Evolutionary conservation across 2,888 invertebrate genomes (phyloP).

Genomic region (Anoncus sp.): DNA sequence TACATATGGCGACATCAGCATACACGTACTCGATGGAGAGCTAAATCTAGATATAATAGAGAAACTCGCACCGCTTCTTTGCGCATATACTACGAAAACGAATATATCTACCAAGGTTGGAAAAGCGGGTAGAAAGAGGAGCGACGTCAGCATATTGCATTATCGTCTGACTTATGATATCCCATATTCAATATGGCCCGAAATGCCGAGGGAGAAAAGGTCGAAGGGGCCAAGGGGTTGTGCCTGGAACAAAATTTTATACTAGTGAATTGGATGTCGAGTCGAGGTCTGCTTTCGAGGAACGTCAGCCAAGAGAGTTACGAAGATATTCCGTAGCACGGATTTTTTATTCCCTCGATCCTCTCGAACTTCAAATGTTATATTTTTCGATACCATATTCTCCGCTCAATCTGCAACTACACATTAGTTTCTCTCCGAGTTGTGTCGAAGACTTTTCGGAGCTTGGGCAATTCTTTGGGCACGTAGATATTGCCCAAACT

Average conservation of each 20-base stretch:
- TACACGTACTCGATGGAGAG: conserved; percentile 54
- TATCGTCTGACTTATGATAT: conserved; percentile 78
- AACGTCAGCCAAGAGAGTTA: conserved; percentile 6
- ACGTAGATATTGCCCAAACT: conserved; percentile 29
- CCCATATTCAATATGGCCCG: conserved; percentile 77
- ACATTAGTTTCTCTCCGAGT: neutral
- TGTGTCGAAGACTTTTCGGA: neutral
- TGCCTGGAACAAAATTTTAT: conserved; percentile 37
- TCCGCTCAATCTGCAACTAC: neutral
- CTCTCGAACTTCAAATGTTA: neutral
- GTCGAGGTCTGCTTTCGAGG: neutral
- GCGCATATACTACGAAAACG: conserved; percentile 26
- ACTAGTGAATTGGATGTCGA: conserved; percentile 15
- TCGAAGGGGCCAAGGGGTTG: conserved; percentile 35
- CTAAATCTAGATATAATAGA: conserved; percentile 78
- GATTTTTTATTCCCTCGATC: neutral
- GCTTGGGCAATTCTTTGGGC: neutral
- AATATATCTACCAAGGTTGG: conserved; percentile 9
- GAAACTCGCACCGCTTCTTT: conserved; percentile 65
- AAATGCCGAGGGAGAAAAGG: conserved; percentile 32
- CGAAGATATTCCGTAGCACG: conserved; percentile 1
- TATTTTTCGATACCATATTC: neutral
- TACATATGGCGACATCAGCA: conserved; percentile 13
- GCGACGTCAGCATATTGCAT: conserved; percentile 79
- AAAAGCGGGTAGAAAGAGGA: neutral